These are phyloP conservation scores for Ormia ochracea DNA, from an alignment of 2,888 invertebrate genomes.

Conservation along the genomic window DNA sequence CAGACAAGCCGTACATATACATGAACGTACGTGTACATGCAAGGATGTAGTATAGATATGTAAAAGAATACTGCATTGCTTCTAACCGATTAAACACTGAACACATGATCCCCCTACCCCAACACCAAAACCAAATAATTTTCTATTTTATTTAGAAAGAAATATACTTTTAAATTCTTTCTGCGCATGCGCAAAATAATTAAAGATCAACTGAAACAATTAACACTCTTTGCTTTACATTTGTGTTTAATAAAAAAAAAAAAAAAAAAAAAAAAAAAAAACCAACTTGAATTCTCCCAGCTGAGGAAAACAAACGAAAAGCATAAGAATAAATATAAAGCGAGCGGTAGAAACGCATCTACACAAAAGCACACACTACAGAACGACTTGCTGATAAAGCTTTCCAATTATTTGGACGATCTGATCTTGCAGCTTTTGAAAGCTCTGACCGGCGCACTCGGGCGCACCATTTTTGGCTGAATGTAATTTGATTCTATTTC, in stretches of 20 bases:
- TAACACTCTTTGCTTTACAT: constrained; percentile 16
- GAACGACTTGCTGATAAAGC: constrained; percentile 28
- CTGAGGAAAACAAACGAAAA: background rate
- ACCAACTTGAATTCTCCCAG: background rate
- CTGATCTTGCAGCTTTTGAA: constrained; percentile 50
- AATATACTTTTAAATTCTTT: constrained; percentile 16
- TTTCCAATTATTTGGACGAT: constrained; percentile 34
- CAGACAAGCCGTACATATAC: background rate
- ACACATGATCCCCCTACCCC: background rate
- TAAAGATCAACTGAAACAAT: constrained; percentile 43
- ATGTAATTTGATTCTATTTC: constrained; percentile 75
- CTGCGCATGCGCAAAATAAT: constrained; percentile 69
- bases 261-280: no score
- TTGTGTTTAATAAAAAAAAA: background rate
- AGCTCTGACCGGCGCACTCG: constrained; percentile 65
- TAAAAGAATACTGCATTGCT: background rate
- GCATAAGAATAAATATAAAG: background rate
- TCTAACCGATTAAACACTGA: constrained; percentile 25
- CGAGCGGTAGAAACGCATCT: background rate
- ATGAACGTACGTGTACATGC: background rate
- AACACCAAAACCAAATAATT: constrained; percentile 9
- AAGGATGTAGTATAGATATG: background rate
- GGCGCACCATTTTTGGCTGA: constrained; percentile 76
- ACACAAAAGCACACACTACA: background rate
- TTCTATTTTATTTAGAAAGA: background rate